Conservation (phyloP, 2,113 vertebrate genomes). For the Natator depressus region DNA sequence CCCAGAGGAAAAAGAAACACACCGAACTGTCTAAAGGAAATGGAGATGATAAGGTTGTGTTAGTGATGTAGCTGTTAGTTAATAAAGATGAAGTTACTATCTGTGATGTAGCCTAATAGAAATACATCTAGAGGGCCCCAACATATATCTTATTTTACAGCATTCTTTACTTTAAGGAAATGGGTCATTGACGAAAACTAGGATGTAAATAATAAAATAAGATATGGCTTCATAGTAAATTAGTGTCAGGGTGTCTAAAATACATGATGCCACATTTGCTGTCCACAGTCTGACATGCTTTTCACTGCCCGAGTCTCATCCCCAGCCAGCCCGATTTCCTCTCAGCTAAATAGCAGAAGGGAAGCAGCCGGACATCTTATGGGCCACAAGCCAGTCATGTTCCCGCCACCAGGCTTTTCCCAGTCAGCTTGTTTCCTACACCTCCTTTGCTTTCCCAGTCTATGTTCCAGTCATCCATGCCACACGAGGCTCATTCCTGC, state of each 20-base stretch:
- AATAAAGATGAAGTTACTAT: background rate
- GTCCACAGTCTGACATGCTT: background rate
- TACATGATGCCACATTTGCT: background rate
- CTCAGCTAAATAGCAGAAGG: background rate
- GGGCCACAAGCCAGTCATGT: accelerated
- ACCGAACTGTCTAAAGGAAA: background rate
- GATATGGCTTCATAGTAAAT: background rate
- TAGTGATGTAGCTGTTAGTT: background rate
- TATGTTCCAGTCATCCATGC: background rate
- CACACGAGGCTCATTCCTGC: accelerated
- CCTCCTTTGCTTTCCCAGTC: background rate
- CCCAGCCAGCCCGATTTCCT: background rate
- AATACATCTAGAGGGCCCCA: background rate
- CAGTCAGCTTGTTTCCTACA: background rate
- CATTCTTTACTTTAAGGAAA: background rate
- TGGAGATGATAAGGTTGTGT: background rate
- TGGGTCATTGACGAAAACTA: background rate
- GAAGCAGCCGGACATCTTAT: background rate
- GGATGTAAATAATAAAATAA: background rate
- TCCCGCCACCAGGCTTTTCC: background rate
- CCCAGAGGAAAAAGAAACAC: background rate
- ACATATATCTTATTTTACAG: background rate
- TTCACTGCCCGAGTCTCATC: background rate
- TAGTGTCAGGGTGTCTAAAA: background rate
- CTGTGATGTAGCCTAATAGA: background rate